Conservation (phyloP, 2,888 invertebrate species). For the Polyommatus icarus region DNA sequence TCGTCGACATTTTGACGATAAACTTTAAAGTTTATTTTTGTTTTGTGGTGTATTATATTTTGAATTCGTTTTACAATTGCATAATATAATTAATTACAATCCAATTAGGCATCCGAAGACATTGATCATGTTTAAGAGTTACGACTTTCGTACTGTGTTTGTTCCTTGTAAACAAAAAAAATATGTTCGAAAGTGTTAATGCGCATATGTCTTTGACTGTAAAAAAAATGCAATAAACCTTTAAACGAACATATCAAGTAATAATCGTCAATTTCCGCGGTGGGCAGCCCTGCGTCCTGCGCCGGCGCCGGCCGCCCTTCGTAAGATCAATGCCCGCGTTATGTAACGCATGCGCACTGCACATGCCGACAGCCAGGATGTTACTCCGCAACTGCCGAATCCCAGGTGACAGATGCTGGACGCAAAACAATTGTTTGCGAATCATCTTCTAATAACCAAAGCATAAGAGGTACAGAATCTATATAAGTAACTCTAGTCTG, state of each 20-base stretch:
- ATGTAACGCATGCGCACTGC: conserved; percentile 32
- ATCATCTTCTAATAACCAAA: too few relatives aligned
- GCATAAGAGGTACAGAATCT: too few relatives aligned
- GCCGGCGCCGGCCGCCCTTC: conserved; percentile 39
- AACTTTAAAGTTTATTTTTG: not conserved
- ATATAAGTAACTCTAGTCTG: too few relatives aligned
- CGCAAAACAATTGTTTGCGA: not conserved
- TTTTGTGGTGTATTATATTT: not conserved
- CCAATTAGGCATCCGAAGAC: too few relatives aligned
- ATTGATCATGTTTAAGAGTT: too few relatives aligned
- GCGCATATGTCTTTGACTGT: too few relatives aligned
- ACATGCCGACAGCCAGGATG: not conserved
- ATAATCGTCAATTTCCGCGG: not conserved
- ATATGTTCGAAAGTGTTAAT: too few relatives aligned
- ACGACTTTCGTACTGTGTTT: too few relatives aligned
- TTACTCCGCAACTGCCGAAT: not conserved
- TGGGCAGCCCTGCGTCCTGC: conserved; percentile 27
- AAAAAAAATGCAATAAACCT: not conserved
- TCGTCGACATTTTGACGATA: not conserved
- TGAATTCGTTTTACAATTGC: too few relatives aligned
- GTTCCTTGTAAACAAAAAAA: too few relatives aligned
- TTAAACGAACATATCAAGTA: not conserved
- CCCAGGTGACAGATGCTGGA: not conserved
- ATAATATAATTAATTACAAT: too few relatives aligned
- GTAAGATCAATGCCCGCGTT: conserved; percentile 40